These are phyloP conservation scores for Ctenicera cuprea DNA, from an alignment of 2,888 invertebrate genomes.

Conservation along the genomic window DNA sequence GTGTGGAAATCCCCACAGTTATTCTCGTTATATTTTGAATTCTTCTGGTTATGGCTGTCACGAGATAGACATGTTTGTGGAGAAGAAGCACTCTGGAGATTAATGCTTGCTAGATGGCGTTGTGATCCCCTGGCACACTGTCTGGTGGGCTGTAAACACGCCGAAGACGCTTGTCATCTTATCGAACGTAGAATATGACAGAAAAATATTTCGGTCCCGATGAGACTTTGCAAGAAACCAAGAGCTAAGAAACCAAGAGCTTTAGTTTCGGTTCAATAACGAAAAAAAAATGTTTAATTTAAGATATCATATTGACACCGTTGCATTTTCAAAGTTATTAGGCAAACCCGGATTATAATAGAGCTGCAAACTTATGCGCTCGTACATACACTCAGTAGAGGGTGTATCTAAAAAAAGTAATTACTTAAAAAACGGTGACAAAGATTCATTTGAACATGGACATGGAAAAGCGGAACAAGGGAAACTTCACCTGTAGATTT, in stretches of 20 bases:
- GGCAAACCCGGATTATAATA: too few species aligned
- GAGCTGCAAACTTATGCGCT: too few species aligned
- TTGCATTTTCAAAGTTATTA: background rate
- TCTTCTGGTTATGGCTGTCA: constrained; percentile 47
- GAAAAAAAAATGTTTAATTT: too few species aligned
- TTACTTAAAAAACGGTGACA: too few species aligned
- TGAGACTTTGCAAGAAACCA: constrained; percentile 28
- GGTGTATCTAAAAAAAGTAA: too few species aligned
- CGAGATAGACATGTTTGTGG: constrained; percentile 50
- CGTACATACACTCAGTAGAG: too few species aligned
- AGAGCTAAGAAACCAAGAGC: too few species aligned
- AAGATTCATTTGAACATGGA: too few species aligned
- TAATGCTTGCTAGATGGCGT: constrained; percentile 51
- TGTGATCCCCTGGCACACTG: constrained; percentile 46
- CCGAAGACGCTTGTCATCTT: constrained; percentile 51
- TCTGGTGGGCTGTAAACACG: constrained; percentile 52
- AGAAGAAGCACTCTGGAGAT: constrained; percentile 48
- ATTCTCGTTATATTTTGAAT: constrained; percentile 41
- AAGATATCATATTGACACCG: background rate
- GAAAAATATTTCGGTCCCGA: constrained; percentile 39
- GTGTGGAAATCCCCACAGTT: constrained; percentile 25
- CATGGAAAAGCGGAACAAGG: too few species aligned
- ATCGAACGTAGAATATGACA: constrained; percentile 44
- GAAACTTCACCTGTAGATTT: too few species aligned
- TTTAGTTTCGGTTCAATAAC: too few species aligned